phyloP scores from a whole-genome alignment of 2,113 vertebrate genomes.

The Phainopepla nitens region DNA sequence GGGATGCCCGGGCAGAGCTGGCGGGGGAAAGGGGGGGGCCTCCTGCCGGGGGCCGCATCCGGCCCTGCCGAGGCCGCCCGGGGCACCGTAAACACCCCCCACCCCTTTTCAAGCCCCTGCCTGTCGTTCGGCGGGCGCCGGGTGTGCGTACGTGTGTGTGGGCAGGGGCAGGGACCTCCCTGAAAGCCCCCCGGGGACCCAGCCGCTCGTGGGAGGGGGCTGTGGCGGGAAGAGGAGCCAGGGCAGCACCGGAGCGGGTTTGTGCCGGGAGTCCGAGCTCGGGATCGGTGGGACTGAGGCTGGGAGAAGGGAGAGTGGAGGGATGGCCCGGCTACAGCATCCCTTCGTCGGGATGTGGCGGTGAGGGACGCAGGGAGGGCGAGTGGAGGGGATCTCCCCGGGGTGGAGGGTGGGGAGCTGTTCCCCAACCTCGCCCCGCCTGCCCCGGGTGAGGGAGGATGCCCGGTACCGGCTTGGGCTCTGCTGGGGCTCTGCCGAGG shows the following conservation, averaged over 20 bases:
- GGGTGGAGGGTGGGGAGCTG: not conserved
- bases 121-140: constrained; percentile 8
- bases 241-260: not conserved
- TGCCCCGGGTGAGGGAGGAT: not conserved
- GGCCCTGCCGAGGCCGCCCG: not conserved
- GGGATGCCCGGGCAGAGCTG: not conserved
- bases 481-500: not conserved
- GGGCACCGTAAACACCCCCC: constrained; percentile 44
- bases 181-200: constrained; percentile 37
- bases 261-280: not conserved
- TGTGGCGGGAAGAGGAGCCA: not conserved
- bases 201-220: not conserved
- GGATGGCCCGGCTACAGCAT: not conserved
- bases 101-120: constrained; percentile 48
- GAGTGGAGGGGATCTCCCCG: not conserved
- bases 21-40: not conserved
- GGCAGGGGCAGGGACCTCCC: constrained; percentile 55
- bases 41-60: not conserved
- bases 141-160: constrained; percentile 54
- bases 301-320: not conserved
- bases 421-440: no score
- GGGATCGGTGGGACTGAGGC: not conserved
- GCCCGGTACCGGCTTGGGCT: not conserved
- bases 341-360: not conserved
- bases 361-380: not conserved